A percentile compares a stretch with the other conserved stretches of the same genome.
These are phyloP conservation scores for Physocephala rufipes DNA, from an alignment of 2,888 invertebrate species.

Conservation along the genomic window DNA sequence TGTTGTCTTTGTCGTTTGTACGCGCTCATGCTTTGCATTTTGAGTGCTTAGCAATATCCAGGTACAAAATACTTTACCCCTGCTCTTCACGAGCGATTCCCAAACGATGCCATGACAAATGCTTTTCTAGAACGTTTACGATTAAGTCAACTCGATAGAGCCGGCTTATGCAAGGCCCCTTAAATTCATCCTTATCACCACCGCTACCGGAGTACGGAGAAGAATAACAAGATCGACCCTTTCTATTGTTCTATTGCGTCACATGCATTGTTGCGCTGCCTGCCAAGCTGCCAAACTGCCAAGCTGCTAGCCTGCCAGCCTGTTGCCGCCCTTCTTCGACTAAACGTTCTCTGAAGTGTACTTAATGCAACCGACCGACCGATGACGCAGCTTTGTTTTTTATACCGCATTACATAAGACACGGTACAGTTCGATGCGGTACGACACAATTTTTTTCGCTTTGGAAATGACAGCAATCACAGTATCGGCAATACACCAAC, in stretches of 20 bases:
- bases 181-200: neutral
- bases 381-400: neutral
- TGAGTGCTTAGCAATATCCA: slow-evolving; percentile 12
- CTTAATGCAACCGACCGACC: slow-evolving; percentile 7
- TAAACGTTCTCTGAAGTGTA: slow-evolving; percentile 2
- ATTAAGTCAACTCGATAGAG: neutral
- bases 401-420: too few species aligned
- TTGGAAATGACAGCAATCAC: too few species aligned
- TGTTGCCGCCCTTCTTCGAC: slow-evolving; percentile 1
- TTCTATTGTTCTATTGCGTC: neutral
- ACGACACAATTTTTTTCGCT: neutral
- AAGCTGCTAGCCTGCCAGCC: neutral
- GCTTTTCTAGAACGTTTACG: slow-evolving; percentile 12
- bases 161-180: neutral
- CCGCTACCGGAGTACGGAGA: neutral
- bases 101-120: slow-evolving; percentile 12
- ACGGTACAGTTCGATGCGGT: neutral
- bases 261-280: neutral
- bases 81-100: neutral
- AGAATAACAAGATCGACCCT: slow-evolving; percentile 11
- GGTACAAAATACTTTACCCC: neutral
- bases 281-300: neutral
- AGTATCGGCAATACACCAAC: too few species aligned
- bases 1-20: neutral
- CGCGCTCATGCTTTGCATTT: neutral